phyloP scores from a whole-genome alignment of 2,797 vertebrate species.

The Muscicapa striata region DNA sequence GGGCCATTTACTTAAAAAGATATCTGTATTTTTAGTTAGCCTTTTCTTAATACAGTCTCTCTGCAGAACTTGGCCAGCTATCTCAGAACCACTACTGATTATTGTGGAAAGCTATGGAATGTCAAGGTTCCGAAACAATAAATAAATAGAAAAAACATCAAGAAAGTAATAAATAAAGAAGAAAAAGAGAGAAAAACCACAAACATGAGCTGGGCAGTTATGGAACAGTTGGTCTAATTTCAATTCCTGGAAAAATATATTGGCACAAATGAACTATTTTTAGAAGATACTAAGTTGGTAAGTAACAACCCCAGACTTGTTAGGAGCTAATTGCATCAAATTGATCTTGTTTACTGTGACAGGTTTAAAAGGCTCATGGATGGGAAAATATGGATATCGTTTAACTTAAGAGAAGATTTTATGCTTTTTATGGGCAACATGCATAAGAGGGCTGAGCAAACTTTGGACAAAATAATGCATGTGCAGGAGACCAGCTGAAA shows the following conservation, averaged over 20 bases:
- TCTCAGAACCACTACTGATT: background rate
- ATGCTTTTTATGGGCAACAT: background rate
- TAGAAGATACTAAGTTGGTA: constrained; percentile 27
- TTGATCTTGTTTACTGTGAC: background rate
- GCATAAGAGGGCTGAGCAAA: background rate
- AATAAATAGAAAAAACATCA: background rate
- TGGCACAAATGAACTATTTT: constrained; percentile 10
- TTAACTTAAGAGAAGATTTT: background rate
- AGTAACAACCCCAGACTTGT: constrained; percentile 25
- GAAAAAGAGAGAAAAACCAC: background rate
- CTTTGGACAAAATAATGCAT: background rate
- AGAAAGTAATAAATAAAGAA: background rate
- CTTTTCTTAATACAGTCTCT: background rate
- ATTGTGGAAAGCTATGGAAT: background rate
- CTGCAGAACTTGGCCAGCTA: background rate
- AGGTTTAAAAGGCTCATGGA: background rate
- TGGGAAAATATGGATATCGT: background rate
- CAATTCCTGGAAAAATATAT: constrained; percentile 23
- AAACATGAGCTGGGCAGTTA: background rate
- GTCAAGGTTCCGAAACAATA: background rate
- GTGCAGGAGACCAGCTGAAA: background rate
- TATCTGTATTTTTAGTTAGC: background rate
- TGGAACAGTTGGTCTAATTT: background rate
- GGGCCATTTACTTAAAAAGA: background rate
- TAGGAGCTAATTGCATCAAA: background rate